Evolutionary conservation across 2,797 vertebrate species (phyloP).

Genomic region (Artibeus jamaicensis): DNA sequence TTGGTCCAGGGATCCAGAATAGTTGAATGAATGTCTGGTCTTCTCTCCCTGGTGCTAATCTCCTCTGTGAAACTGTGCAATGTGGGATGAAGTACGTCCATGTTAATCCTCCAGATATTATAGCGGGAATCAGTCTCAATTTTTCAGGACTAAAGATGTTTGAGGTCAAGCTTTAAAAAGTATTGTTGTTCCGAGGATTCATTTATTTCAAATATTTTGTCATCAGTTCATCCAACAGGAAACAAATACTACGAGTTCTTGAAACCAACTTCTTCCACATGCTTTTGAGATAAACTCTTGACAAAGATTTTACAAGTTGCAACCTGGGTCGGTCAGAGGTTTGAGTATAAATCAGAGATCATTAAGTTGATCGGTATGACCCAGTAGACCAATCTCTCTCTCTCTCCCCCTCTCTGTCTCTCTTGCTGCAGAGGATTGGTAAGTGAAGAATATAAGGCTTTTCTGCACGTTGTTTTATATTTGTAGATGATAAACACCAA

Average conservation of each 20-base stretch:
- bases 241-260: background rate
- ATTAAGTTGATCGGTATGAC: conserved; percentile 56
- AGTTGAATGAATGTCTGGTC: background rate
- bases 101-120: background rate
- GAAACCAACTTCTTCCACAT: conserved; percentile 47
- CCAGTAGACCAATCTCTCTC: conserved; percentile 49
- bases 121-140: background rate
- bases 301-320: conserved; percentile 28
- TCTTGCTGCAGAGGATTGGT: conserved; percentile 60
- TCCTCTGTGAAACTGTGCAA: background rate
- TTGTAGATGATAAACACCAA: conserved; percentile 75
- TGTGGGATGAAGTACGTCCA: background rate
- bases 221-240: background rate
- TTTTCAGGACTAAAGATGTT: background rate
- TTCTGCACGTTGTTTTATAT: conserved; percentile 64
- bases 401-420: background rate
- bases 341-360: conserved; percentile 43
- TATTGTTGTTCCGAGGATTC: background rate
- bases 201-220: conserved; percentile 21
- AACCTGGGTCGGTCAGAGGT: background rate
- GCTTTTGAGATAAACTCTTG: conserved; percentile 47
- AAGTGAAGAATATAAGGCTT: conserved; percentile 74
- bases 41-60: background rate
- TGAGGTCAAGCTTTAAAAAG: background rate
- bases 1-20: background rate